Evolutionary conservation across 2,797 vertebrate genomes (phyloP), one percentile per base, ranked within the genome.

Genomic region (Tarsius wallacei): DNA sequence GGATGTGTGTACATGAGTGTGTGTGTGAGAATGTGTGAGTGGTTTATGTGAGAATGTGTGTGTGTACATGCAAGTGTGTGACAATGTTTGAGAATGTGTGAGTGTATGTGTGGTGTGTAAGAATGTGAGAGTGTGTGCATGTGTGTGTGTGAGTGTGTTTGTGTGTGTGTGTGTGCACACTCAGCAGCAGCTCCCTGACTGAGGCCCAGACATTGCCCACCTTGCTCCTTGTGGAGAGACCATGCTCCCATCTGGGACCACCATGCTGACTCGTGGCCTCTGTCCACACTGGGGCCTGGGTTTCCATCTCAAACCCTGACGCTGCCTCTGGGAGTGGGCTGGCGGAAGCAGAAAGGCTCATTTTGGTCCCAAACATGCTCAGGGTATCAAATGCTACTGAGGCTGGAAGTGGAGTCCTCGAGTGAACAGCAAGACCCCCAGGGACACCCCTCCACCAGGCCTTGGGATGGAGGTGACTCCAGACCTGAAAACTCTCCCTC

Each of bases 201-300:
- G 47, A 59, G 70, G 68, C 28, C 1, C 6, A 36, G 42, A 28
- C n/a, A 16, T 33, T 15, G n/a, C 15, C 36, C 31, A 17, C 49
- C 42, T 5, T 13, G 15, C 15, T 49, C 68, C 64, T 0, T 13
- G 7, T n/a, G 66, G 36, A 74, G 26, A 68, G 87, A 8, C 59
- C 28, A 66, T 1, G 8, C 55, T 49, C 47, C n/a, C 7, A 1
- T 26, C 2, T 0, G 33, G 57, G 11, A 31, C 61, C n/a, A 66
- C 22, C 47, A 2, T 19, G 0, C 53, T 15, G n/a, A 33, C 7
- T 15, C 53, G 0, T 36, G 5, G 1, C 78, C 83, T 80, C 82
- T 57, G 11, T 80, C 36, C 10, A 2, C 51, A 31, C 10, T 12
- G 14, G 42, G 73, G 28, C 47, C 36, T 63, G 78, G 24, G 13